phyloP scores from a whole-genome alignment of 2,797 vertebrate genomes.

The Corythornis leucogaster region DNA sequence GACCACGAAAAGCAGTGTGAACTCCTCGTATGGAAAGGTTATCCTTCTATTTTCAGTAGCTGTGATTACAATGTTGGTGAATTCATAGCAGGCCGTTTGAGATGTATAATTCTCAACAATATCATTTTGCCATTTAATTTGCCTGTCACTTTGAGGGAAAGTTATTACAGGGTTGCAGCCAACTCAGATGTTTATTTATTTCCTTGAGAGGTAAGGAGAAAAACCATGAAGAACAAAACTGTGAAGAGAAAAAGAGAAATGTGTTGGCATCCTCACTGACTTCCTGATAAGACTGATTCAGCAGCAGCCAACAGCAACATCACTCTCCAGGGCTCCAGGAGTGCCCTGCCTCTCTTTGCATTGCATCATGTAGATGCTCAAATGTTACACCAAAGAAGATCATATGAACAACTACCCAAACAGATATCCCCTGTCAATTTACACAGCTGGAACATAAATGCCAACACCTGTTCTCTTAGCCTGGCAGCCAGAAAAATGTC shows the following conservation, averaged over 20 bases:
- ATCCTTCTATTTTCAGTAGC: slow-evolving; percentile 29
- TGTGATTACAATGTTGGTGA: slow-evolving; percentile 5
- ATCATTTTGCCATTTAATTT: slow-evolving; percentile 34
- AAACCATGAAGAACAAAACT: neutral
- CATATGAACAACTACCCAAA: neutral
- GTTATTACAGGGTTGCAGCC: slow-evolving; percentile 9
- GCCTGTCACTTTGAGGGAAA: slow-evolving; percentile 14
- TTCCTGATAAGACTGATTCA: neutral
- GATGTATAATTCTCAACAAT: slow-evolving; percentile 21
- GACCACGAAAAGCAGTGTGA: slow-evolving; percentile 1
- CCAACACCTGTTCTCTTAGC: neutral
- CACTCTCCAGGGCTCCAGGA: neutral
- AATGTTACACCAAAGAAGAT: neutral
- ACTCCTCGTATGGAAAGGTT: slow-evolving; percentile 36
- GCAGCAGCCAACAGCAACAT: slow-evolving; percentile 20
- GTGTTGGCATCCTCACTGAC: neutral
- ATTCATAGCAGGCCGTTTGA: neutral
- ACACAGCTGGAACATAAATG: slow-evolving; percentile 13
- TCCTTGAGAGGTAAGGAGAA: neutral
- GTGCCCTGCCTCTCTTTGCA: neutral
- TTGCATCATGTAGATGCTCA: neutral
- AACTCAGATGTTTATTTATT: slow-evolving; percentile 24
- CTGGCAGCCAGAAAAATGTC: neutral
- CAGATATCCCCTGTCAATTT: neutral
- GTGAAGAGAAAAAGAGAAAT: neutral